Conservation (phyloP, 2,888 invertebrate species). For the Xanthorhoe designata region DNA sequence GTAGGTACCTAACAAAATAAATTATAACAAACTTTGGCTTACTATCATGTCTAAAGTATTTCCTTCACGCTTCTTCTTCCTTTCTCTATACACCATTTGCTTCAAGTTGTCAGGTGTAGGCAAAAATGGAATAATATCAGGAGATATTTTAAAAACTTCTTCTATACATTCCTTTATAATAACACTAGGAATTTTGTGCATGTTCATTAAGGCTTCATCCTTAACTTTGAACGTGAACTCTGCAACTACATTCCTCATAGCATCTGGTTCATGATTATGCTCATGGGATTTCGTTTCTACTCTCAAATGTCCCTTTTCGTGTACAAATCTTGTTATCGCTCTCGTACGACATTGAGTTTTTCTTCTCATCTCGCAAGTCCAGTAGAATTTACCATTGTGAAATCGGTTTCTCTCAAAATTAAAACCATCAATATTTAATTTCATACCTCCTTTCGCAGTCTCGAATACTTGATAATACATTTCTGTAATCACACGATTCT, state of each 20-base stretch:
- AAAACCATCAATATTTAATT: constrained; percentile 12
- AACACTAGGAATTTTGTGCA: not conserved
- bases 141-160: not conserved
- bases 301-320: constrained; percentile 8
- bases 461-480: constrained; percentile 5
- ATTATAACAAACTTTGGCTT: no score
- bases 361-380: constrained; percentile 11
- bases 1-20: no score
- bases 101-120: constrained; percentile 6
- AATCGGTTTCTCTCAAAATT: constrained; percentile 4
- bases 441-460: constrained; percentile 14
- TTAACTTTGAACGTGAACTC: constrained; percentile 4
- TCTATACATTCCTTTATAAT: constrained; percentile 2
- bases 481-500: not conserved
- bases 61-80: constrained; percentile 1
- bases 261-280: constrained; percentile 11
- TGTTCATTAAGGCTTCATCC: not conserved
- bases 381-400: constrained; percentile 6
- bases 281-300: not conserved
- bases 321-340: constrained; percentile 2
- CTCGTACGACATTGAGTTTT: constrained; percentile 1
- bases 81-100: constrained; percentile 9
- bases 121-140: not conserved
- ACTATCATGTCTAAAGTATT: no score
- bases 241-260: not conserved